phyloP scores from a whole-genome alignment of 1,140 invertebrate genomes.

The Cotesia glomerata region DNA sequence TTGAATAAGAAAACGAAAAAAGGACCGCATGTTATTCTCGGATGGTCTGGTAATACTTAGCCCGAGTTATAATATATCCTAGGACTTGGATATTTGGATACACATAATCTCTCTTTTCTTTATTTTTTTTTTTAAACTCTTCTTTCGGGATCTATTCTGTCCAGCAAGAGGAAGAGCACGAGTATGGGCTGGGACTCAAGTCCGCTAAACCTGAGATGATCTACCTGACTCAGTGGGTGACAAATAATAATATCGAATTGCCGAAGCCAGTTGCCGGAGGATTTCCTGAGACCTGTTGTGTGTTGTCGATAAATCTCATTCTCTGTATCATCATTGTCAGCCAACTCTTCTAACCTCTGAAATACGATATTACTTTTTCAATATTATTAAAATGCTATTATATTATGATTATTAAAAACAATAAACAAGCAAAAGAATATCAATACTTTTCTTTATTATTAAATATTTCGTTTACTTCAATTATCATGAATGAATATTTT shows the following conservation, averaged over 20 bases:
- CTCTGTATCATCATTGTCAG: slow-evolving; percentile 21
- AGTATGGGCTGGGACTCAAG: neutral
- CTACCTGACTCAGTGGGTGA: slow-evolving; percentile 47
- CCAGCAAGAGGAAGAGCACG: too few species aligned
- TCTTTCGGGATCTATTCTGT: neutral
- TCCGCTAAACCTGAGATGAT: slow-evolving; percentile 35
- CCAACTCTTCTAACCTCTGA: neutral
- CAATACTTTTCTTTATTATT: too few species aligned
- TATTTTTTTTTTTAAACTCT: slow-evolving; percentile 8
- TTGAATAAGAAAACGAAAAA: neutral
- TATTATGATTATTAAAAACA: too few species aligned
- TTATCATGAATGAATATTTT: too few species aligned
- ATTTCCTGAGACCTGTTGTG: slow-evolving; percentile 13
- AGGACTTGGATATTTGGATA: slow-evolving; percentile 57
- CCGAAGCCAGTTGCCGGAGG: neutral
- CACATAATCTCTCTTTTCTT: slow-evolving; percentile 51
- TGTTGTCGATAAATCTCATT: slow-evolving; percentile 7
- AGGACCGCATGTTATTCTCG: slow-evolving; percentile 21
- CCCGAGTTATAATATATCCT: slow-evolving; percentile 39
- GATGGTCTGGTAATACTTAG: slow-evolving; percentile 32
- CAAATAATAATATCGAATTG: slow-evolving; percentile 55
- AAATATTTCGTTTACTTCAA: too few species aligned
- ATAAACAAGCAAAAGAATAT: too few species aligned
- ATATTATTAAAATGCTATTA: neutral
- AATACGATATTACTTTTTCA: neutral